A percentile compares a stretch with the other conserved stretches of the same genome.
Conservation (phyloP, 2,888 invertebrate species). For the Meghimatium bilineatum region DNA sequence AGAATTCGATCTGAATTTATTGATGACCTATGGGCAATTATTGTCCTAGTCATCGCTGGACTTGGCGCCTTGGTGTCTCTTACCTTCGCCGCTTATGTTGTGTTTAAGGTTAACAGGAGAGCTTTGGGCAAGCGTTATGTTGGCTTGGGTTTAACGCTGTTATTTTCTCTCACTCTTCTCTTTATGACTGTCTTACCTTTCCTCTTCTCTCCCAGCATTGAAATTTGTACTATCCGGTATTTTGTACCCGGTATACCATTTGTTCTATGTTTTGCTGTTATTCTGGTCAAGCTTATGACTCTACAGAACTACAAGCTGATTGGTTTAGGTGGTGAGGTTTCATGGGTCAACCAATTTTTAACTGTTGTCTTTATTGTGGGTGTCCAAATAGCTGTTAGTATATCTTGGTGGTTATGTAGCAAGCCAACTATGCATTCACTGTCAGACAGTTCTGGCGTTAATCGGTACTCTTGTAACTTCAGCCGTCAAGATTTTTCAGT, state of each 20-base stretch:
- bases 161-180: conserved; percentile 76
- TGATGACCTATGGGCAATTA: conserved; percentile 87
- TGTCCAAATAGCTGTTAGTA: conserved; percentile 80
- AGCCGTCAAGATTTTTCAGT: conserved; percentile 78
- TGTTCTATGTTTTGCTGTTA: conserved; percentile 90
- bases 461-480: conserved; percentile 62
- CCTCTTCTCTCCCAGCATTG: conserved; percentile 75
- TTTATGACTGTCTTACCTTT: conserved; percentile 77
- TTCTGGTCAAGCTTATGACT: conserved; percentile 94
- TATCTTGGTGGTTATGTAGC: conserved; percentile 75
- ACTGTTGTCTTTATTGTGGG: conserved; percentile 91
- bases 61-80: conserved; percentile 89
- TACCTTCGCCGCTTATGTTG: conserved; percentile 89
- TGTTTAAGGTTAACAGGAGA: conserved; percentile 81
- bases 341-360: conserved; percentile 84
- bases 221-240: conserved; percentile 77
- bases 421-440: conserved; percentile 59
- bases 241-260: conserved; percentile 78
- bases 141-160: conserved; percentile 77
- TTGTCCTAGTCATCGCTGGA: conserved; percentile 88
- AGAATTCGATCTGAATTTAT: conserved; percentile 58
- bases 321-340: conserved; percentile 91
- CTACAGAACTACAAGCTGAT: conserved; percentile 87
- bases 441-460: background rate
- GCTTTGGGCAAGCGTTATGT: conserved; percentile 63